A percentile compares a stretch with the other conserved stretches of the same genome.
Conservation (phyloP, 2,113 vertebrate genomes). For the Bujurquina vittata region DNA sequence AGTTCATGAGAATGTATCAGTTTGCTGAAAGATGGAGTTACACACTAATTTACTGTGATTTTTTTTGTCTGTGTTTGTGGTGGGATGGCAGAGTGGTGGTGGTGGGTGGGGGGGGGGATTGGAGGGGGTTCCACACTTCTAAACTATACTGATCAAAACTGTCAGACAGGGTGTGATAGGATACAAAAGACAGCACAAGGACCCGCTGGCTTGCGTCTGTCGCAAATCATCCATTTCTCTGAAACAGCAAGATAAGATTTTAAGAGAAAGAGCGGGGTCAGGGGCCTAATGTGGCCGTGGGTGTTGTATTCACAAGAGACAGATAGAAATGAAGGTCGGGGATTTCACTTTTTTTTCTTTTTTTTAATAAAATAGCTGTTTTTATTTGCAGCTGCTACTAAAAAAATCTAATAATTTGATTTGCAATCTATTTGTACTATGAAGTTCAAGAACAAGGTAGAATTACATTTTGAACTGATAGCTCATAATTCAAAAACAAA, state of each 20-base stretch:
- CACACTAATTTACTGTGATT: not conserved
- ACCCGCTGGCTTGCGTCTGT: slow-evolving; percentile 46
- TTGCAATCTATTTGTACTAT: too few relatives aligned
- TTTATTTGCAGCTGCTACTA: slow-evolving; percentile 5
- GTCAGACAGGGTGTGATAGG: slow-evolving; percentile 39
- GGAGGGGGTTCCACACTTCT: not conserved
- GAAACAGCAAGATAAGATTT: slow-evolving; percentile 49
- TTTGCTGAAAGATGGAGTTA: too few relatives aligned
- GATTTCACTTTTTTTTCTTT: not conserved
- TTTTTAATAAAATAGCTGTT: not conserved
- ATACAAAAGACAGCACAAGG: slow-evolving; percentile 37
- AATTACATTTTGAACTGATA: too few relatives aligned
- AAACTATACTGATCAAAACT: slow-evolving; percentile 31
- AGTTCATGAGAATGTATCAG: too few relatives aligned
- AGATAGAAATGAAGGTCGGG: slow-evolving; percentile 43
- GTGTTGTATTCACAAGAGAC: slow-evolving; percentile 11
- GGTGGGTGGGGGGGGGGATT: not conserved
- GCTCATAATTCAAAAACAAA: not conserved
- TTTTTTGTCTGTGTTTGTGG: not conserved
- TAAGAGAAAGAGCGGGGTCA: slow-evolving; percentile 53
- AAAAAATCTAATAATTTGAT: not conserved
- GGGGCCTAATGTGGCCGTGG: slow-evolving; percentile 37
- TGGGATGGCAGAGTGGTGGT: not conserved
- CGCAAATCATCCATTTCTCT: slow-evolving; percentile 45
- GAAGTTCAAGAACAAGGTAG: too few relatives aligned